Evolutionary conservation across 1,140 invertebrate species (phyloP).

Genomic region (Megalopta genalis): DNA sequence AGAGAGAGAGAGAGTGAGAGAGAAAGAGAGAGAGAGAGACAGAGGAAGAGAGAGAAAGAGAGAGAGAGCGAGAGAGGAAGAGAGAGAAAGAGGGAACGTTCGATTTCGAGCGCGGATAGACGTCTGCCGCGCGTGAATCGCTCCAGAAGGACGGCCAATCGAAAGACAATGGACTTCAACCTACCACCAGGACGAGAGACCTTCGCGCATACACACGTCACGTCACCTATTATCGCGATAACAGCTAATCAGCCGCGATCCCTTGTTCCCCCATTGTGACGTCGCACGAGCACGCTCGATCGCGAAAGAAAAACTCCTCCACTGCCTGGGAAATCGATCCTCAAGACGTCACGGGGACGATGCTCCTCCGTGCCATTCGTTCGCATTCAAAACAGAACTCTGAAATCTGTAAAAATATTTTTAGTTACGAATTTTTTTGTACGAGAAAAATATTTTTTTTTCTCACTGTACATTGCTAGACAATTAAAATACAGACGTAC

Average conservation of each 20-base stretch:
- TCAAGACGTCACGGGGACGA: too few relatives aligned
- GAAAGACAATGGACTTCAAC: constrained; percentile 56
- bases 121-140: constrained; percentile 35
- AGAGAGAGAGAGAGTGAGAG: too few relatives aligned
- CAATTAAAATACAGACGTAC: too few relatives aligned
- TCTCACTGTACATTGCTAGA: too few relatives aligned
- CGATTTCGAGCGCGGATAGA: neutral
- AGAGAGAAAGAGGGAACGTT: neutral
- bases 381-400: too few relatives aligned
- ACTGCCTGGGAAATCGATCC: neutral
- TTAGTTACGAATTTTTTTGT: too few relatives aligned
- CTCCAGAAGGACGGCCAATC: constrained; percentile 50
- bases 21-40: too few relatives aligned
- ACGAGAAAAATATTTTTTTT: too few relatives aligned
- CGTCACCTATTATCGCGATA: constrained; percentile 66
- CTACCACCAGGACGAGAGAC: constrained; percentile 18
- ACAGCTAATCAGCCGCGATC: constrained; percentile 65
- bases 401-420: too few relatives aligned
- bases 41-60: too few relatives aligned
- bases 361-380: too few relatives aligned
- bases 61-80: too few relatives aligned
- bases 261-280: constrained; percentile 44
- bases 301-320: neutral
- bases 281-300: constrained; percentile 21
- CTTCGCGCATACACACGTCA: constrained; percentile 55